Percentiles rank a stretch among this genome's conserved stretches.
Evolutionary conservation across 2,113 vertebrate species (phyloP).

Genomic region (Pterocles burchelli): DNA sequence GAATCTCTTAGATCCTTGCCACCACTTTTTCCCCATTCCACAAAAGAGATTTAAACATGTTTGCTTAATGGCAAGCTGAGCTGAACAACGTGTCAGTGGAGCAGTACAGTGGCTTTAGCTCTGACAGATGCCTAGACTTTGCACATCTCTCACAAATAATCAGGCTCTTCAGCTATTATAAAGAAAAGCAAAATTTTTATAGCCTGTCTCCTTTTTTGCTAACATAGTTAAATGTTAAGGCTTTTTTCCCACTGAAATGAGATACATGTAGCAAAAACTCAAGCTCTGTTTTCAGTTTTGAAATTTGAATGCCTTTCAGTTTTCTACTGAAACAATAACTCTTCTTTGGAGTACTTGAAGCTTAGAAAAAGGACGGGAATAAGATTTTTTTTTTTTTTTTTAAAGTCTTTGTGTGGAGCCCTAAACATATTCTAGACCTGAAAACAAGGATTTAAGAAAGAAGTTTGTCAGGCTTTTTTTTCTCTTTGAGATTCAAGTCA

Average conservation of each 20-base stretch:
- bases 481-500: not conserved
- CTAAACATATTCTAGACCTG: not conserved
- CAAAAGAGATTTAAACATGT: not conserved
- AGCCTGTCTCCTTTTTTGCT: not conserved
- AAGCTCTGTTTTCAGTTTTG: not conserved
- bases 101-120: not conserved
- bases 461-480: not conserved
- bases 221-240: not conserved
- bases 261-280: not conserved
- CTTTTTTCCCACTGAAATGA: not conserved
- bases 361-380: not conserved
- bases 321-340: not conserved
- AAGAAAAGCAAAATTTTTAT: not conserved
- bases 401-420: not conserved
- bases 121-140: not conserved
- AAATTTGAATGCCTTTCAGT: not conserved
- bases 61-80: not conserved
- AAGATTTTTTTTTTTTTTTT: not conserved
- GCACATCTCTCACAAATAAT: not conserved
- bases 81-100: not conserved
- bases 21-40: not conserved
- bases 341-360: not conserved
- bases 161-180: not conserved
- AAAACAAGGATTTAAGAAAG: not conserved
- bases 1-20: not conserved